Evolutionary conservation across 2,113 vertebrate genomes (phyloP).

Genomic region (Jaculus jaculus): DNA sequence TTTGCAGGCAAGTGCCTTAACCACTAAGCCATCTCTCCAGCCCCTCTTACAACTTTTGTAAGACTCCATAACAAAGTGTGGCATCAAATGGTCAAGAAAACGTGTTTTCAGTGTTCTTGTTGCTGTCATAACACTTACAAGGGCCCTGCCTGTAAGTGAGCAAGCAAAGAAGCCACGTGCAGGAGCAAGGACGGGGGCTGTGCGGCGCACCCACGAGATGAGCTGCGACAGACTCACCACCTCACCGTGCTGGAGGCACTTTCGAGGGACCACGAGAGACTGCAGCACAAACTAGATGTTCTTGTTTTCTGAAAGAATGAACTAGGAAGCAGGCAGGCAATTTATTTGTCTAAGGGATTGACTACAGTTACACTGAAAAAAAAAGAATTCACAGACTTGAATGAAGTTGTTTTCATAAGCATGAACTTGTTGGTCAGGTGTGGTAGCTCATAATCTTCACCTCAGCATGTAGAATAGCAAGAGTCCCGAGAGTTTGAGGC

Average conservation of each 20-base stretch:
- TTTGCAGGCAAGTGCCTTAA: too few relatives aligned
- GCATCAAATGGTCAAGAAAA: neutral
- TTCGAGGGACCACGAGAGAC: neutral
- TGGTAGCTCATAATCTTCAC: neutral
- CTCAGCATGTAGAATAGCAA: neutral
- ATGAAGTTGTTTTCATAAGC: conserved; percentile 3
- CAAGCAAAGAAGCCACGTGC: neutral
- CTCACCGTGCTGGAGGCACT: neutral
- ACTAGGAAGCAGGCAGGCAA: neutral
- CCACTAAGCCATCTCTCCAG: too few relatives aligned
- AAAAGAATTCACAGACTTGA: neutral
- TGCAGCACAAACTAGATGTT: neutral
- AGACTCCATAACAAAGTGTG: neutral
- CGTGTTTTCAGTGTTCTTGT: neutral
- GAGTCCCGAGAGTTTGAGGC: neutral
- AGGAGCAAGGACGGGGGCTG: neutral
- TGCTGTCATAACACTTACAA: neutral
- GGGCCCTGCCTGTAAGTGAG: neutral
- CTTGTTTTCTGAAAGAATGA: neutral
- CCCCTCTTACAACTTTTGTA: neutral
- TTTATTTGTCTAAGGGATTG: neutral
- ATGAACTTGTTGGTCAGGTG: neutral
- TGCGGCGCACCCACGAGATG: too few relatives aligned
- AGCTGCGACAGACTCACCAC: neutral
- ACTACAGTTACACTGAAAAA: neutral